Conservation (phyloP, 1,140 invertebrate genomes). For the Heliothis subflexa region DNA sequence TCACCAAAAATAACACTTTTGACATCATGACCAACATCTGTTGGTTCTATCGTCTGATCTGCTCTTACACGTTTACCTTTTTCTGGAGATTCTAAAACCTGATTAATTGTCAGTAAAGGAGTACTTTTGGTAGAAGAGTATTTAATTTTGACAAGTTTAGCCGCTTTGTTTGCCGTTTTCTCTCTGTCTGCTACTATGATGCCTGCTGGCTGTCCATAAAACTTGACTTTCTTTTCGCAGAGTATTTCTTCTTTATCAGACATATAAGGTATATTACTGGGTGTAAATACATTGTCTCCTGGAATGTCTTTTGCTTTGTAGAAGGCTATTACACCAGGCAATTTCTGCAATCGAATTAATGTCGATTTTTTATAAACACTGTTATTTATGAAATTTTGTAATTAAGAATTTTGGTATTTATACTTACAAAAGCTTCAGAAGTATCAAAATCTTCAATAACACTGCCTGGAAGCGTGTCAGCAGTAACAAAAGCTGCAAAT, state of each 20-base stretch:
- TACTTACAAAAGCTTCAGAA: conserved; percentile 87
- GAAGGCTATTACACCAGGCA: conserved; percentile 90
- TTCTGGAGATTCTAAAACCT: conserved; percentile 72
- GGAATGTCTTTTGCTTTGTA: conserved; percentile 91
- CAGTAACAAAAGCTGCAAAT: conserved; percentile 88
- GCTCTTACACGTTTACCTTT: conserved; percentile 64
- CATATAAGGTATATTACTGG: conserved; percentile 59
- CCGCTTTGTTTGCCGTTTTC: conserved; percentile 88
- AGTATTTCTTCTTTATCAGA: conserved; percentile 86
- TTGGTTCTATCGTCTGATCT: conserved; percentile 66
- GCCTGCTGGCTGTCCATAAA: conserved; percentile 91
- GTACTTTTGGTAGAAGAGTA: conserved; percentile 82
- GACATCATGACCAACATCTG: conserved; percentile 74
- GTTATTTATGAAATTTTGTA: neutral
- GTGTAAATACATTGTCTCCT: conserved; percentile 87
- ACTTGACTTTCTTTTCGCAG: conserved; percentile 86
- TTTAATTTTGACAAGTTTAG: conserved; percentile 89
- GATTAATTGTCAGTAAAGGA: conserved; percentile 72
- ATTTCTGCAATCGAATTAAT: conserved; percentile 81
- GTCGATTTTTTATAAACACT: neutral
- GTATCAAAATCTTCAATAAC: conserved; percentile 87
- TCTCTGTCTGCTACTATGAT: conserved; percentile 90
- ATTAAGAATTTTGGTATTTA: neutral
- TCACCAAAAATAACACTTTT: conserved; percentile 71
- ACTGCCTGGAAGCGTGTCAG: conserved; percentile 69